phyloP scores from a whole-genome alignment of 2,797 vertebrate species.

The Synaphobranchus kaupii region DNA sequence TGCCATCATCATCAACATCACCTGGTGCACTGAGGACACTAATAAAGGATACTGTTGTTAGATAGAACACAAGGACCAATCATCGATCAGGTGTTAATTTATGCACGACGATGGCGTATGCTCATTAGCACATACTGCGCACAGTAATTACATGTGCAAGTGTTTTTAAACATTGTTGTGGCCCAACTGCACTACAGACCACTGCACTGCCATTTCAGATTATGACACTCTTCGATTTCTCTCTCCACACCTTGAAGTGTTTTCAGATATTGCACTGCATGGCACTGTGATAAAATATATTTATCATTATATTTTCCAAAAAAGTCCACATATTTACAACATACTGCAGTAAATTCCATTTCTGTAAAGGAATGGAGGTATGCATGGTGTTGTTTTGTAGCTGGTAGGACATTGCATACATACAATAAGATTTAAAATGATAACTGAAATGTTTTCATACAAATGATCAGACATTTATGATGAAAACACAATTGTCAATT shows the following conservation, averaged over 20 bases:
- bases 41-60: neutral
- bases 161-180: neutral
- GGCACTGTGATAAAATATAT: too few relatives aligned
- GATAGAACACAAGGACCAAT: neutral
- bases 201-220: neutral
- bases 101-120: neutral
- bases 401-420: too few relatives aligned
- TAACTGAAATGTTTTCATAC: too few relatives aligned
- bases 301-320: too few relatives aligned
- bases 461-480: too few relatives aligned
- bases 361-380: too few relatives aligned
- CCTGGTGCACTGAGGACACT: neutral
- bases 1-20: neutral
- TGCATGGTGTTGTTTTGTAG: too few relatives aligned
- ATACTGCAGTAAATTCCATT: too few relatives aligned
- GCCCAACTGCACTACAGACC: neutral
- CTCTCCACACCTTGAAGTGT: neutral
- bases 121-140: neutral
- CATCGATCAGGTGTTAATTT: conserved; percentile 22
- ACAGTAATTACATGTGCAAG: conserved; percentile 4
- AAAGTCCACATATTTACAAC: too few relatives aligned
- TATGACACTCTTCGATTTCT: neutral
- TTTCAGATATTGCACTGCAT: neutral
- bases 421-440: neutral
- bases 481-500: too few relatives aligned